Evolutionary conservation across 2,113 vertebrate genomes (phyloP), one percentile per base, ranked within the genome.

Genomic region (Phainopepla nitens): DNA sequence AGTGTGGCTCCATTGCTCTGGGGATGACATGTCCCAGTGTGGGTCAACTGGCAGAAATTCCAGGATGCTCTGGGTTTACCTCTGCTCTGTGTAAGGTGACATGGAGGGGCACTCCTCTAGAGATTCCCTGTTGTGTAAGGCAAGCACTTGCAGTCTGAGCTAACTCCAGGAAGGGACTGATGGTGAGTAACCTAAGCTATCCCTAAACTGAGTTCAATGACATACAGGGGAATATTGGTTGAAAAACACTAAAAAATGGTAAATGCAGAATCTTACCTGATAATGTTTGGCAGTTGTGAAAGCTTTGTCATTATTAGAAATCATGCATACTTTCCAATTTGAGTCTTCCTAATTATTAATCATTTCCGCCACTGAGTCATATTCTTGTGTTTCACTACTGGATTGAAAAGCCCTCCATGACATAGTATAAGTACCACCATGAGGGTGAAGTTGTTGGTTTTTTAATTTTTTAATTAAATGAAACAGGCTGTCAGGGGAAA

Each of bases 21-120:
- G n/a, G 29, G 22, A 33, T 58, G 41, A 3, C 0, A 0, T 17
- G 13, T 62, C 25, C 21, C 44, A 25, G 6, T 1, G 17, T 20
- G 24, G 2, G 15, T 13, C 7, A 20, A 18, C 24, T 27, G 35
- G 39, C 17, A 72, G 57, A 57, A 82, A 49, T 42, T 20, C 36
- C 13, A 6, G 6, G 36, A 13, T 11, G 16, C 1, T 2, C 29
- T 35, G 23, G 25, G 41, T 70, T 56, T n/a, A 11, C 18, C 29
- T 61, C 23, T 41, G 76, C 9, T 80, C 39, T 51, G 29, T 13
- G 22, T 4, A 16, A 77, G 20, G 47, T 45, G 21, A 20, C 42
- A 12, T 18, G 14, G 8, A 24, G 25, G 4, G 13, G 6, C 1
- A 4, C 5, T 54, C 10, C 31, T 70, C 21, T 45, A 35, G 50